A percentile compares a stretch with the other conserved stretches of the same genome.
These are phyloP conservation scores for Pollimyrus isidori DNA, from an alignment of 2,113 vertebrate species.

Conservation along the genomic window DNA sequence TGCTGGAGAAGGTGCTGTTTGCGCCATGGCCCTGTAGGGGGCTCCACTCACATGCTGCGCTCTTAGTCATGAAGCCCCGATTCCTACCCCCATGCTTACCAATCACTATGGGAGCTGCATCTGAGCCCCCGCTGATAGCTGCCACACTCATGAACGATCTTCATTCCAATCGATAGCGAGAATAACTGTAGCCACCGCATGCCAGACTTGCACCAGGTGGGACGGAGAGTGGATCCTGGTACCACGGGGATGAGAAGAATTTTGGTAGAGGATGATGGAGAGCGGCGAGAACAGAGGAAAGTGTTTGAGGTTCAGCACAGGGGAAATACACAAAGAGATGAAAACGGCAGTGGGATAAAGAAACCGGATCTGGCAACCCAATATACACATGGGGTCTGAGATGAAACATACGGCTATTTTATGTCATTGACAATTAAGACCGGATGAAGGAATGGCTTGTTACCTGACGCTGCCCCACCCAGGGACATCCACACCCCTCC, in stretches of 20 bases:
- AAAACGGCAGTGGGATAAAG: not conserved
- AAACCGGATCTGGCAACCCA: not conserved
- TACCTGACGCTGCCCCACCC: not conserved
- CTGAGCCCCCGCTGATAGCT: not conserved
- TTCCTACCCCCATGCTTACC: not conserved
- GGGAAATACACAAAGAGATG: not conserved
- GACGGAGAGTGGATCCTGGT: not conserved
- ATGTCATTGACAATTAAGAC: not conserved
- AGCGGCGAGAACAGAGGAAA: not conserved
- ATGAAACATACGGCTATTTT: not conserved
- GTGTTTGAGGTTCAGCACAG: not conserved
- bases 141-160: not conserved
- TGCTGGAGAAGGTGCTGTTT: not conserved
- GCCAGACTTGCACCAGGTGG: not conserved
- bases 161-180: not conserved
- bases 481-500: not conserved
- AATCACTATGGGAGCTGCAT: not conserved
- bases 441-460: not conserved
- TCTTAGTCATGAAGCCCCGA: not conserved
- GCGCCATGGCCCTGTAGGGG: not conserved
- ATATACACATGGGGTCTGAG: not conserved
- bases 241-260: not conserved
- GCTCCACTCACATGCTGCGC: not conserved
- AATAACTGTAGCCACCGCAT: not conserved
- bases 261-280: not conserved